Conservation (phyloP, 2,797 vertebrate species). For the Huso huso region DNA sequence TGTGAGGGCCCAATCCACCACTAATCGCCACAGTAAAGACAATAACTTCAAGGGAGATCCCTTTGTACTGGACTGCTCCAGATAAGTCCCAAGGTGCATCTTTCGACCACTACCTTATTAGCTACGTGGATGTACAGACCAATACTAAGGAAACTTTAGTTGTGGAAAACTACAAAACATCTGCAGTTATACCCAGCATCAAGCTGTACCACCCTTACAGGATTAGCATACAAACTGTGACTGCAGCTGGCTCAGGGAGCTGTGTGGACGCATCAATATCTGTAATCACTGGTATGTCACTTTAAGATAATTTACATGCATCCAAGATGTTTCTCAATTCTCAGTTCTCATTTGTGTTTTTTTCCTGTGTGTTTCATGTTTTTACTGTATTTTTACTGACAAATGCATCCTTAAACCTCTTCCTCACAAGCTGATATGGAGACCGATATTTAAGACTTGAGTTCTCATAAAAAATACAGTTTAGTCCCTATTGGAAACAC, state of each 20-base stretch:
- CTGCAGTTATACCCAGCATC: constrained; percentile 44
- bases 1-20: constrained; percentile 61
- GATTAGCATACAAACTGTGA: constrained; percentile 60
- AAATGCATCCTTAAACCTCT: no score
- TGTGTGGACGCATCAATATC: constrained; percentile 47
- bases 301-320: background rate
- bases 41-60: constrained; percentile 58
- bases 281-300: constrained; percentile 64
- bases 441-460: no score
- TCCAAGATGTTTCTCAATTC: background rate
- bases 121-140: constrained; percentile 49
- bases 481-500: no score
- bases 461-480: no score
- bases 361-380: background rate
- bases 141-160: constrained; percentile 35
- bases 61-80: constrained; percentile 57
- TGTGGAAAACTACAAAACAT: constrained; percentile 48
- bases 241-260: constrained; percentile 59
- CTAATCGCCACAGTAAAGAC: constrained; percentile 47
- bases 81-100: constrained; percentile 24
- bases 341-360: background rate
- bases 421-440: no score
- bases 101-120: constrained; percentile 60
- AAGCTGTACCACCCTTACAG: constrained; percentile 59
- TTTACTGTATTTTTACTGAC: no score